phyloP scores from a whole-genome alignment of 1,140 invertebrate genomes.

The Drosophila suzukii region DNA sequence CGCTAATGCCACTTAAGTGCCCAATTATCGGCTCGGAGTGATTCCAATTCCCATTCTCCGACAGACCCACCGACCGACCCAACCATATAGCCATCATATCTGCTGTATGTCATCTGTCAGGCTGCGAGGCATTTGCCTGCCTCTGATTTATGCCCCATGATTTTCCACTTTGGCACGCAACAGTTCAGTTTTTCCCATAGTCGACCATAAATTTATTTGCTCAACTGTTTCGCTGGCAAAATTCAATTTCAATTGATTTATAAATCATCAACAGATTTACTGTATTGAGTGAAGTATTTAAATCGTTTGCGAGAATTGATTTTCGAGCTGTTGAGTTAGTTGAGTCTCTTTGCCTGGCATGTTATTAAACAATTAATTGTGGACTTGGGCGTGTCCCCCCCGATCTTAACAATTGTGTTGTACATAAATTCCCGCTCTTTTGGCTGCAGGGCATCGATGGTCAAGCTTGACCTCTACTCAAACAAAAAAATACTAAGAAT shows the following conservation, averaged over 20 bases:
- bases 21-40: constrained; percentile 66
- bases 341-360: constrained; percentile 42
- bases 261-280: constrained; percentile 76
- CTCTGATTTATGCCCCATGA: constrained; percentile 78
- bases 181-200: constrained; percentile 68
- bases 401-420: constrained; percentile 30
- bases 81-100: constrained; percentile 62
- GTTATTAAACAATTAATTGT: constrained; percentile 74
- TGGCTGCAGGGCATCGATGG: constrained; percentile 18
- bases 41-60: constrained; percentile 10
- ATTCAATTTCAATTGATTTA: constrained; percentile 79
- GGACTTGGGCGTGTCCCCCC: constrained; percentile 57
- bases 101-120: constrained; percentile 79
- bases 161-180: constrained; percentile 80
- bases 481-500: not conserved
- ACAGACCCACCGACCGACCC: constrained; percentile 1
- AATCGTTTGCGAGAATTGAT: constrained; percentile 46
- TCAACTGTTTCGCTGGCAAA: constrained; percentile 61
- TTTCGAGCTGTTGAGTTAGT: constrained; percentile 28
- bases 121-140: constrained; percentile 55
- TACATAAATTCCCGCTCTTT: constrained; percentile 13
- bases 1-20: constrained; percentile 79
- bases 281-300: constrained; percentile 43
- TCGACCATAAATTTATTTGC: constrained; percentile 65
- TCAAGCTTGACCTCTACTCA: not conserved